These are phyloP conservation scores for Cyaniris semiargus DNA, from an alignment of 2,888 invertebrate genomes.

Conservation along the genomic window DNA sequence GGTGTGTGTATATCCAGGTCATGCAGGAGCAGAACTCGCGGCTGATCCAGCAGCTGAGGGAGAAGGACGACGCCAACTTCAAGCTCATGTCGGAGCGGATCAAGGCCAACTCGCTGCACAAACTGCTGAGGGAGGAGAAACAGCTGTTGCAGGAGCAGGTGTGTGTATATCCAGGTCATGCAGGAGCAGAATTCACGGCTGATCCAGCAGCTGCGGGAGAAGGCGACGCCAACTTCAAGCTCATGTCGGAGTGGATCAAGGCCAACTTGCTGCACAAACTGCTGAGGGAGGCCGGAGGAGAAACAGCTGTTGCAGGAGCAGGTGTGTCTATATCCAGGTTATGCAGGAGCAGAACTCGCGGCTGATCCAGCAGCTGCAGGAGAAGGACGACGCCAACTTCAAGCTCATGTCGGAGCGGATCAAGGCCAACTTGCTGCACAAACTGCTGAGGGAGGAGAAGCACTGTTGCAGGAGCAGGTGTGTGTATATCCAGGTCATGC, in stretches of 20 bases:
- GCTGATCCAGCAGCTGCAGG: conserved; percentile 95
- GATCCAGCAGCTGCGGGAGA: conserved; percentile 96
- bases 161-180: conserved; percentile 91
- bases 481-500: conserved; percentile 99
- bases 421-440: conserved; percentile 97
- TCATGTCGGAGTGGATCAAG: conserved; percentile 98
- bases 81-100: conserved; percentile 98
- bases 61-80: conserved; percentile 99
- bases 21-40: conserved; percentile 99
- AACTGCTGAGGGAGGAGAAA: conserved; percentile 95
- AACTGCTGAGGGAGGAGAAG: conserved; percentile 97
- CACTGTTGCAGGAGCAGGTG: conserved; percentile 99
- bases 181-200: conserved; percentile 98
- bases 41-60: conserved; percentile 95
- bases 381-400: conserved; percentile 99
- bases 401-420: conserved; percentile 98
- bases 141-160: conserved; percentile 95
- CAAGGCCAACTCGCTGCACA: conserved; percentile 97
- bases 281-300: conserved; percentile 95
- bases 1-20: conserved; percentile 88
- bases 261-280: conserved; percentile 97
- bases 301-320: conserved; percentile 96
- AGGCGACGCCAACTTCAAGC: conserved; percentile 98
- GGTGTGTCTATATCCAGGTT: conserved; percentile 88
- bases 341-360: conserved; percentile 99